A percentile compares a stretch with the other conserved stretches of the same genome.
phyloP scores from a whole-genome alignment of 2,113 vertebrate species.

The Centropus unirufus region DNA sequence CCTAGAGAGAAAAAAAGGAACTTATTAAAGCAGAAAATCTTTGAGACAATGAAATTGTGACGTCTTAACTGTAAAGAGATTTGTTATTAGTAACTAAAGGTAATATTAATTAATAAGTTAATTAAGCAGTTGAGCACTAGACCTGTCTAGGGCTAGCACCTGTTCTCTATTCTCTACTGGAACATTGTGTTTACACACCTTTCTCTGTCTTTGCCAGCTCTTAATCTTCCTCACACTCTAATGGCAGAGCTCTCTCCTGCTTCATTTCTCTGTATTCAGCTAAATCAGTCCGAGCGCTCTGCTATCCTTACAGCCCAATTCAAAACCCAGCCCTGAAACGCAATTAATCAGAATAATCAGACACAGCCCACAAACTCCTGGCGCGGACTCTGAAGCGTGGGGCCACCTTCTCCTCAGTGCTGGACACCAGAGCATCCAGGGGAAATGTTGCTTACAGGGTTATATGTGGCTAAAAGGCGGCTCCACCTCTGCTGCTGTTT shows the following conservation, averaged over 20 bases:
- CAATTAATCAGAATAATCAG: neutral
- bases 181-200: neutral
- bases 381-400: too few relatives aligned
- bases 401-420: accelerated
- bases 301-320: neutral
- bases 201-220: neutral
- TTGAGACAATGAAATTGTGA: neutral
- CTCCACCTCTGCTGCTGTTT: neutral
- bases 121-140: neutral
- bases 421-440: accelerated
- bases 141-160: neutral
- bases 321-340: neutral
- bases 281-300: neutral
- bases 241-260: neutral
- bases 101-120: neutral
- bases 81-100: neutral
- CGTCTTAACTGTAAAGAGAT: neutral
- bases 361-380: neutral
- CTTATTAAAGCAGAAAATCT: neutral
- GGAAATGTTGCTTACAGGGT: neutral
- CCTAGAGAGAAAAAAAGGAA: neutral
- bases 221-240: neutral
- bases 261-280: neutral
- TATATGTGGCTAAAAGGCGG: neutral
- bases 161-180: neutral